Evolutionary conservation across 2,888 invertebrate genomes (phyloP), one percentile per base, ranked within the genome.

Genomic region (Ormyrus thymus): DNA sequence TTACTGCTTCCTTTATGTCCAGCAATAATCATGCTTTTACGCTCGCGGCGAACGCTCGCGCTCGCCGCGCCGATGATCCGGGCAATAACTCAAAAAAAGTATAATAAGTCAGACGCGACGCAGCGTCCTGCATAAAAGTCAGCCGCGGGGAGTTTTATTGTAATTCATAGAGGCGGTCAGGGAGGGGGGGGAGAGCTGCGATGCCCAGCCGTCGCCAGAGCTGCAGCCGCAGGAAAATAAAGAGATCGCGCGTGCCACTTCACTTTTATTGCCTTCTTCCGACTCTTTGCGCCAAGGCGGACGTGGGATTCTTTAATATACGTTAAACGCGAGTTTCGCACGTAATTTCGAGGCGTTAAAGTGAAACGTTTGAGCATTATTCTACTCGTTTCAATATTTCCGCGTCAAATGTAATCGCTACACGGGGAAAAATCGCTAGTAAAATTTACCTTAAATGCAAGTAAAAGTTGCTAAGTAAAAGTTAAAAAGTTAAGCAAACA

Each of bases 11-110:
- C 69, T 76, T 76, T 76, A 76, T 64, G 64, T 50, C 69, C 70
- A 56, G 64, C 70, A 70, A 76, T 76, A 76, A 76, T 70, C 70
- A 50, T 56, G 29, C 64, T 76, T 76, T 76, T 76, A 76, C 64
- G 70, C 62, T 56, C 48, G 29, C 64, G 51, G n/a, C 56, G 56
- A 73, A 73, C 64, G 55, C 73, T 7, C 29, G 43, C 7, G 1
- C 59, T 9, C 56, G 43, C 51, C 9, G 64, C 11, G 6, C 29
- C 13, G 72, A 64, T 53, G 46, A 62, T 15, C 58, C 61, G 15
- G 15, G 11, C 53, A 15, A 64, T 72, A 29, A 29, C 29, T 29
- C 29, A 29, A 29, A 29, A 29, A 29, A 29, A 4, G 29, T 29
- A 29, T 29, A 29, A 29, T 29, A 29, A 29, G 29, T 29, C 55